Evolutionary conservation across 2,113 vertebrate species (phyloP).

Genomic region (Pelecanus crispus): DNA sequence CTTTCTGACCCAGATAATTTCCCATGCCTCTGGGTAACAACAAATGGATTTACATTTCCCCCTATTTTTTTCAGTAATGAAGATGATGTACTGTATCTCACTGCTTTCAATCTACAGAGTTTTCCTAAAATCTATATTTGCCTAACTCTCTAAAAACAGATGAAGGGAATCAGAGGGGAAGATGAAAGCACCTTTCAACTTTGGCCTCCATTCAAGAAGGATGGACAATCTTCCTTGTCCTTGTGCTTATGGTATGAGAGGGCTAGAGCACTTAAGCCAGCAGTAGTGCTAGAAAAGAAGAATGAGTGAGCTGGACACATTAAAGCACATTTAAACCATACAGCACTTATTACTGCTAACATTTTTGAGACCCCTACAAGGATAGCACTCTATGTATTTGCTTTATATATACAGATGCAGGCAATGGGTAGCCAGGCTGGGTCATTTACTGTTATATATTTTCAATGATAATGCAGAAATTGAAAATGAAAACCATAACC

Average conservation of each 20-base stretch:
- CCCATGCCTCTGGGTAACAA: neutral
- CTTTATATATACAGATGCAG: neutral
- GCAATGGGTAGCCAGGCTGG: neutral
- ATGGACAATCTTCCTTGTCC: neutral
- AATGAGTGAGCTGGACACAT: neutral
- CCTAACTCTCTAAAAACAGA: neutral
- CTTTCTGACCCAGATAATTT: neutral
- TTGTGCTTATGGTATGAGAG: neutral
- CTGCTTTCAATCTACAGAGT: neutral
- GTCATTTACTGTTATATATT: neutral
- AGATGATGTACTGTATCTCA: neutral
- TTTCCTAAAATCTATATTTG: neutral
- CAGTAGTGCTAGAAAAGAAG: neutral
- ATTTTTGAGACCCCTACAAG: neutral
- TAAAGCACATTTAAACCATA: neutral
- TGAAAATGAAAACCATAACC: neutral
- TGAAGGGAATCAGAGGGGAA: neutral
- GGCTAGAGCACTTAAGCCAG: neutral
- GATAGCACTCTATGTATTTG: neutral
- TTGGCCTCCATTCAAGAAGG: neutral
- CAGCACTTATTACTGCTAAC: neutral
- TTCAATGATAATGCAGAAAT: neutral
- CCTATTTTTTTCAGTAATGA: neutral
- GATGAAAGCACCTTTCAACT: conserved; percentile 6
- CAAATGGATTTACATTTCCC: neutral